Base-by-base conservation (phyloP, 1,140 invertebrate genomes). In the Papilio machaon region DNA sequence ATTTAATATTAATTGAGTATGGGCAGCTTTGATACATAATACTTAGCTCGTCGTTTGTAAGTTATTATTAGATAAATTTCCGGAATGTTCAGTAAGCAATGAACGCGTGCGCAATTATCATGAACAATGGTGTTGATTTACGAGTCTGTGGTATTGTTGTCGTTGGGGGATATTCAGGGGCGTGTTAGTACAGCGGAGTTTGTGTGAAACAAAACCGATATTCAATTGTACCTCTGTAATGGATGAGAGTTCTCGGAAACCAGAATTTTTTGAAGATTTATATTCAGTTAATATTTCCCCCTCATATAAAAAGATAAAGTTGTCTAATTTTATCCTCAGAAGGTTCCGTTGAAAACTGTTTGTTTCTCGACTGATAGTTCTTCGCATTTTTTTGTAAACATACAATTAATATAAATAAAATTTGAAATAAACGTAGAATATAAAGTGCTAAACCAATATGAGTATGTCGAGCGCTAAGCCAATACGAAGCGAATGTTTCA, bases 41-140 rank as follows among this genome's bases (percentile, higher is more conserved):
- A 43, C 0, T 4, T 43, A 43, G 38, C 3, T 43, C 38, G 38
- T 43, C 4, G 4, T 43, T 43, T 43, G 38, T 43, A 43, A 43
- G 38, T 70, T 70, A 19, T 70, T 70, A 38, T 70, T 70, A 35
- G 30, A 70, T 70, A 70, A 17, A 70, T 70, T 38, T 35, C 30
- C 64, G 15, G 30, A 17, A 70, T 7, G 11, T 15, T 35, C 30
- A 17, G 11, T 30, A 67, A 17, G 64, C 60, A 70, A 70, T 70
- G 64, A 70, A 38, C 64, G 64, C 30, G 30, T 70, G 64, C 64
- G 64, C 64, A 70, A 70, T 70, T 70, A 70, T 64, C 60, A 64
- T 35, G 64, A 70, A 70, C 64, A 70, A 70, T 70, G 64, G 64
- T 70, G 23, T 70, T 70, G 64, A 70, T 70, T 70, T 70, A 70